Evolutionary conservation across 1,140 invertebrate genomes (phyloP).

Genomic region (Bombus sibiricus): DNA sequence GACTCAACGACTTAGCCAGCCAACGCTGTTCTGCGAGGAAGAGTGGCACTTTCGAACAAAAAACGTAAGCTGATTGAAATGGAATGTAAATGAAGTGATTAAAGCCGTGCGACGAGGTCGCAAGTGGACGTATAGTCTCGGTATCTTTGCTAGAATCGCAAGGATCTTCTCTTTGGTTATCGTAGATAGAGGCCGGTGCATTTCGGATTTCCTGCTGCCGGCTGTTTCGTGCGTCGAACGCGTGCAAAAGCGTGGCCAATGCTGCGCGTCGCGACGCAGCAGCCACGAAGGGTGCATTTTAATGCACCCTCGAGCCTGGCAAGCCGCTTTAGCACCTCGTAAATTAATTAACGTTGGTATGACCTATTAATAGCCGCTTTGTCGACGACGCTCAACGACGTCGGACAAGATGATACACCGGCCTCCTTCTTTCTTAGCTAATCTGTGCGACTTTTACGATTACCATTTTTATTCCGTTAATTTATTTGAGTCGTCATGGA

Average conservation of each 20-base stretch:
- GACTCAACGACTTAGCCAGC: not conserved
- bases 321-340: constrained; percentile 66
- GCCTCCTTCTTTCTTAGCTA: too few species aligned
- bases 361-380: constrained; percentile 60
- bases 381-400: constrained; percentile 7
- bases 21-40: not conserved
- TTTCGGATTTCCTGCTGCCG: constrained; percentile 60
- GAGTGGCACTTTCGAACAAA: not conserved
- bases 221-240: not conserved
- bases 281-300: constrained; percentile 61
- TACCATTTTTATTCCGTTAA: too few species aligned
- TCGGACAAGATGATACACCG: not conserved
- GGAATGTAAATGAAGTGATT: constrained; percentile 61
- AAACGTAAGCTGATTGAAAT: not conserved
- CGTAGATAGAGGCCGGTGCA: constrained; percentile 23
- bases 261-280: constrained; percentile 41
- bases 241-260: not conserved
- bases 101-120: constrained; percentile 31
- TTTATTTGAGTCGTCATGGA: too few species aligned
- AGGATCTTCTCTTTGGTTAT: constrained; percentile 51
- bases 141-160: constrained; percentile 49
- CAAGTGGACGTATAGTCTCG: too few species aligned
- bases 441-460: too few species aligned
- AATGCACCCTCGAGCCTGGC: constrained; percentile 59
- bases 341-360: constrained; percentile 68